Evolutionary conservation across 2,113 vertebrate species (phyloP).

Genomic region (Planiliza haematocheilus): DNA sequence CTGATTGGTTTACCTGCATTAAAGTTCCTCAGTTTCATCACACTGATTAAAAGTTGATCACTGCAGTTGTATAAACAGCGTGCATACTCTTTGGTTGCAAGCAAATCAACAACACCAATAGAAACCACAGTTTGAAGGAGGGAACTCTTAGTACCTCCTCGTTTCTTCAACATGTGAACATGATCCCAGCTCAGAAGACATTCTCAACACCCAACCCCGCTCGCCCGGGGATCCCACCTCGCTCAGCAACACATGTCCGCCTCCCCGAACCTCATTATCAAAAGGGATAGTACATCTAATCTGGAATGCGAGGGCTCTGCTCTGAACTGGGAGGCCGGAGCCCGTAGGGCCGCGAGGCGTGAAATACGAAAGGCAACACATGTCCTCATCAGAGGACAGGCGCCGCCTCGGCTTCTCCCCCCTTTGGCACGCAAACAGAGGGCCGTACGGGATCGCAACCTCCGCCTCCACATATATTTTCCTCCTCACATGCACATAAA

Average conservation of each 20-base stretch:
- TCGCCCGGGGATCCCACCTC: conserved; percentile 11
- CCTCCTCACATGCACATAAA: conserved; percentile 4
- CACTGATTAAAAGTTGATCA: too few species aligned
- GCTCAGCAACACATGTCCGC: conserved; percentile 31
- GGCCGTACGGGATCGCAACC: background rate
- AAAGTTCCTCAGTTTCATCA: too few species aligned
- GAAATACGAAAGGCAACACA: conserved; percentile 69
- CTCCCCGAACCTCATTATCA: conserved; percentile 49
- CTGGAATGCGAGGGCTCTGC: conserved; percentile 28
- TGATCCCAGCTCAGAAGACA: conserved; percentile 8
- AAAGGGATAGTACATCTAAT: conserved; percentile 57
- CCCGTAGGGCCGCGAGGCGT: conserved; percentile 27
- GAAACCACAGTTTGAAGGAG: background rate
- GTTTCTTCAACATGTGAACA: background rate
- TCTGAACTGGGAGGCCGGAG: conserved; percentile 49
- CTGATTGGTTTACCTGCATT: too few species aligned
- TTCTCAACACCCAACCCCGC: conserved; percentile 3
- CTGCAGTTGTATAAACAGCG: too few species aligned
- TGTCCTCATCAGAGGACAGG: conserved; percentile 63
- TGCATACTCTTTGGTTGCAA: too few species aligned
- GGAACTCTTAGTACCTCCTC: background rate
- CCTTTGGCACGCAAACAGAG: conserved; percentile 61
- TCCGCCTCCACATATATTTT: conserved; percentile 4
- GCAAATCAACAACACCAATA: too few species aligned
- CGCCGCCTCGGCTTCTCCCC: conserved; percentile 17